Percentiles rank a stretch among this genome's conserved stretches.
These are phyloP conservation scores for Chaitophorus viminalis DNA, from an alignment of 2,888 invertebrate genomes.

Conservation along the genomic window DNA sequence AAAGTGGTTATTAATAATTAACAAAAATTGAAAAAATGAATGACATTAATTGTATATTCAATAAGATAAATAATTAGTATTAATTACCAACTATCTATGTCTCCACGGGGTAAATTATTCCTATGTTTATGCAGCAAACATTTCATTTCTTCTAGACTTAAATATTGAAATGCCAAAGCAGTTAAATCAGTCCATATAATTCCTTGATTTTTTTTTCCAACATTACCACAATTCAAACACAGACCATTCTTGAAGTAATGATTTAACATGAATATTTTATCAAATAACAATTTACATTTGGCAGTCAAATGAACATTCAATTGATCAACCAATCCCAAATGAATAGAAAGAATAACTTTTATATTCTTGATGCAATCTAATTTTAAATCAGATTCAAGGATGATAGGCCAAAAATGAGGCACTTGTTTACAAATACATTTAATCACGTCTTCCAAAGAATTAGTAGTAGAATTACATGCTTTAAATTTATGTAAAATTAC, in stretches of 20 bases:
- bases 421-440: conserved; percentile 59
- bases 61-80: conserved; percentile 27
- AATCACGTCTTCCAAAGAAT: conserved; percentile 46
- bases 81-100: conserved; percentile 72
- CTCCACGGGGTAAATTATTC: conserved; percentile 71
- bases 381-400: conserved; percentile 40
- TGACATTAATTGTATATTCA: not conserved
- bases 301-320: conserved; percentile 19
- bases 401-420: conserved; percentile 36
- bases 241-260: conserved; percentile 54
- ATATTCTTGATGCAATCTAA: conserved; percentile 10
- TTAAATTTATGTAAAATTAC: conserved; percentile 29
- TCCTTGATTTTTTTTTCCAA: conserved; percentile 69
- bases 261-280: conserved; percentile 61
- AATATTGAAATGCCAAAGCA: conserved; percentile 72
- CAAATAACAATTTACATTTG: conserved; percentile 42
- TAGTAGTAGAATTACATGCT: conserved; percentile 3
- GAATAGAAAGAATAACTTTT: conserved; percentile 53
- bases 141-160: conserved; percentile 73
- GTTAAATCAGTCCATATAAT: conserved; percentile 75
- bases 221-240: conserved; percentile 74
- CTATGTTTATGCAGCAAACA: conserved; percentile 72
- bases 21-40: not conserved
- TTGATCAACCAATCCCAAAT: conserved; percentile 39
- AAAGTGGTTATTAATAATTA: not conserved